These are phyloP conservation scores for Chiloscyllium plagiosum DNA, from an alignment of 2,113 vertebrate genomes.

Conservation along the genomic window DNA sequence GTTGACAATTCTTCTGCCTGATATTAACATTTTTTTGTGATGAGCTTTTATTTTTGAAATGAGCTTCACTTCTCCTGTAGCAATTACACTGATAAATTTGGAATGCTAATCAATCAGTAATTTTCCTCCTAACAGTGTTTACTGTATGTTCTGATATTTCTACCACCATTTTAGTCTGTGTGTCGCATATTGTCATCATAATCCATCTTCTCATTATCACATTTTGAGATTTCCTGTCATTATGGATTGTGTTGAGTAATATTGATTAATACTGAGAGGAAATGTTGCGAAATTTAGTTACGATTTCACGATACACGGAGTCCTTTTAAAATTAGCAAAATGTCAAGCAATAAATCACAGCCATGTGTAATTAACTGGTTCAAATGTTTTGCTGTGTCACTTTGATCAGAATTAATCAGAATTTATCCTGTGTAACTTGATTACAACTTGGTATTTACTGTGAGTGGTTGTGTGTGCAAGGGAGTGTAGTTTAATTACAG, in stretches of 20 bases:
- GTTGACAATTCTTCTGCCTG: too few species aligned
- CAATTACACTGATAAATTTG: too few species aligned
- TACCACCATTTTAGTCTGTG: not conserved
- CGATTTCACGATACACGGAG: not conserved
- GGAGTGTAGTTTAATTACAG: not conserved
- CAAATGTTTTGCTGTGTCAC: not conserved
- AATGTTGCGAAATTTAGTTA: not conserved
- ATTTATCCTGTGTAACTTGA: not conserved
- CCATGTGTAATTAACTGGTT: not conserved
- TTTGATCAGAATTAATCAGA: not conserved
- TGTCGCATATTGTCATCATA: not conserved
- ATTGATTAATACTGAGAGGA: not conserved
- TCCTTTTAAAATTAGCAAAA: not conserved
- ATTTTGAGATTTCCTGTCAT: not conserved
- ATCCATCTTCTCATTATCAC: not conserved
- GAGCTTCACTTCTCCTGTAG: too few species aligned
- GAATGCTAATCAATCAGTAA: too few species aligned
- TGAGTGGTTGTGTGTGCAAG: not conserved
- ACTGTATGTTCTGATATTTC: not conserved
- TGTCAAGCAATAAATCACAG: not conserved
- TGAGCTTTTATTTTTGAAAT: too few species aligned
- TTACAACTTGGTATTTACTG: not conserved
- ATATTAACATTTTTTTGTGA: too few species aligned
- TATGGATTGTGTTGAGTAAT: not conserved
- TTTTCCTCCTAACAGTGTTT: not conserved